These are phyloP conservation scores for Microcebus jonahi DNA, from an alignment of 2,113 vertebrate genomes.

Conservation along the genomic window DNA sequence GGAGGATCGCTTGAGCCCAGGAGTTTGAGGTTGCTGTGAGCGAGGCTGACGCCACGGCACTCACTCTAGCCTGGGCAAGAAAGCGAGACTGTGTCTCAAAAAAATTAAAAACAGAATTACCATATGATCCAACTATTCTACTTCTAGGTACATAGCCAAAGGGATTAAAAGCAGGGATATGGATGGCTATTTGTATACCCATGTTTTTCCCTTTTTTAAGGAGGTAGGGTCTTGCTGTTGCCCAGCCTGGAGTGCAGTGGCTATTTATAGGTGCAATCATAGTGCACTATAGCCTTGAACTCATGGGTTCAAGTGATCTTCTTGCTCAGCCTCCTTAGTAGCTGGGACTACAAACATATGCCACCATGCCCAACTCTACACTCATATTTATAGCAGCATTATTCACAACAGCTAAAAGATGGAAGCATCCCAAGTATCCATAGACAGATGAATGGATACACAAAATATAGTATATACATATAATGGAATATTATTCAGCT, in stretches of 20 bases:
- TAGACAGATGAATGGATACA: background rate
- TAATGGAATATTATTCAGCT: background rate
- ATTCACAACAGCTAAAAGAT: background rate
- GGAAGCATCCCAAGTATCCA: background rate
- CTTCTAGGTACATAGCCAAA: too few species aligned
- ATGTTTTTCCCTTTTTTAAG: background rate
- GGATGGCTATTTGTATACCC: background rate
- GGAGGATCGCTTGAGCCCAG: too few species aligned
- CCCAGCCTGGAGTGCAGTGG: background rate
- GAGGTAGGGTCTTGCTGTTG: background rate
- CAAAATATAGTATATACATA: background rate
- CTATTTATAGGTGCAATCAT: background rate
- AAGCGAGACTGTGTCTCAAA: too few species aligned
- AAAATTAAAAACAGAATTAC: too few species aligned
- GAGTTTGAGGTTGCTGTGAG: too few species aligned
- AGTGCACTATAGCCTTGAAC: background rate
- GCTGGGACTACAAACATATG: background rate
- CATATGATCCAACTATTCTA: too few species aligned
- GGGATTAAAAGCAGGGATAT: background rate
- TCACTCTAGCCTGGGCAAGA: too few species aligned
- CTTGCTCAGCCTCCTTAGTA: background rate
- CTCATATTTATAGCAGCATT: background rate
- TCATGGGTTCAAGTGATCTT: background rate
- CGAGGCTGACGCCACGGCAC: too few species aligned
- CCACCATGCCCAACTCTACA: background rate